These are phyloP conservation scores for Catharus bicknelli DNA, from an alignment of 2,113 vertebrate species.

Conservation along the genomic window DNA sequence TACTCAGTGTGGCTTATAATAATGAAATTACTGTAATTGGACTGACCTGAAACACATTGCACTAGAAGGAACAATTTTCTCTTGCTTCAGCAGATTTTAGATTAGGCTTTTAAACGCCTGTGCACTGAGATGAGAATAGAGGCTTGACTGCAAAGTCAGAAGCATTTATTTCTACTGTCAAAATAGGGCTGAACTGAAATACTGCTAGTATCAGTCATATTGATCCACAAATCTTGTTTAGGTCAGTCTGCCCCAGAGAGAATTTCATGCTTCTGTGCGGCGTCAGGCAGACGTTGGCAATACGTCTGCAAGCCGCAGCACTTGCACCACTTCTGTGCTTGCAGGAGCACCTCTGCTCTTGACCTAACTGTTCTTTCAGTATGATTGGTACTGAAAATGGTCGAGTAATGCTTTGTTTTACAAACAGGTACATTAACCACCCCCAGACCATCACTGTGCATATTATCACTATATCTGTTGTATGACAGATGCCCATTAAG, in stretches of 20 bases:
- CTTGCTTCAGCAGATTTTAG: not conserved
- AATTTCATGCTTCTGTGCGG: rapidly evolving
- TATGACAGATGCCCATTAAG: not conserved
- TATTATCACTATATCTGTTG: not conserved
- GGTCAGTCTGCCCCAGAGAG: not conserved
- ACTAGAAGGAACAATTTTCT: not conserved
- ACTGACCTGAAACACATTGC: not conserved
- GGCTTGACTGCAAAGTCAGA: not conserved
- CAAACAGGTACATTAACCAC: not conserved
- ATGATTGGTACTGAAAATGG: not conserved
- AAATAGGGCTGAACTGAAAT: not conserved
- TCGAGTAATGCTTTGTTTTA: not conserved
- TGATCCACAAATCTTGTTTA: not conserved
- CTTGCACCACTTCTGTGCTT: rapidly evolving
- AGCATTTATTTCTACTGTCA: constrained; percentile 9
- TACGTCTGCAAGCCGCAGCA: rapidly evolving
- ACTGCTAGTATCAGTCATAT: not conserved
- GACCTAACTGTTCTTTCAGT: not conserved
- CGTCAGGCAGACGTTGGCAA: not conserved
- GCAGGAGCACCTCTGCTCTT: not conserved
- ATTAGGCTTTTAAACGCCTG: not conserved
- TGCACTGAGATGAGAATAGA: not conserved
- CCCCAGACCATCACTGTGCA: no score
- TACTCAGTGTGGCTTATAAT: no score
- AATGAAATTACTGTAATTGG: not conserved